phyloP scores from a whole-genome alignment of 2,797 vertebrate genomes.

The Arnoldichthys spilopterus region DNA sequence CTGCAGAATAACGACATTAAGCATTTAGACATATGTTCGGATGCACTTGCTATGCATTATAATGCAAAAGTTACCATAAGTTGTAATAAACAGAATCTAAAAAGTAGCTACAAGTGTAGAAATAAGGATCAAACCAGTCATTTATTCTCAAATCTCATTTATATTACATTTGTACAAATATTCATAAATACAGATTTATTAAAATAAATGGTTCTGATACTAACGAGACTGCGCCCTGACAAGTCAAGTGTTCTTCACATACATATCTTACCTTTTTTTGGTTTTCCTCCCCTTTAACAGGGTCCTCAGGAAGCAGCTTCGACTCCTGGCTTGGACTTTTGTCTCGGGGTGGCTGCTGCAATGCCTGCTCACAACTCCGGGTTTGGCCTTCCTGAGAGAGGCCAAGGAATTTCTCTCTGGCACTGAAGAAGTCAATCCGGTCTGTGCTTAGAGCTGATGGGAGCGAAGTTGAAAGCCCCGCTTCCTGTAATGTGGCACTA shows the following conservation, averaged over 20 bases:
- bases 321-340: conserved; percentile 52
- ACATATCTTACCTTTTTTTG: conserved; percentile 49
- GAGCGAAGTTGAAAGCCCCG: conserved; percentile 22
- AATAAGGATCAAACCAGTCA: background rate
- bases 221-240: background rate
- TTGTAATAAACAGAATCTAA: no score
- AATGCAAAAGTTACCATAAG: no score
- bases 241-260: background rate
- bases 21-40: conserved; percentile 13
- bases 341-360: conserved; percentile 48
- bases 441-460: conserved; percentile 78
- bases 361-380: conserved; percentile 44
- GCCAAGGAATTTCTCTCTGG: conserved; percentile 93
- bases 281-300: conserved; percentile 51
- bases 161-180: no score
- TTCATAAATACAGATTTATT: background rate
- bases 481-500: conserved; percentile 69
- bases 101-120: background rate
- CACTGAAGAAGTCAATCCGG: conserved; percentile 94
- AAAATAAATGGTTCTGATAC: background rate
- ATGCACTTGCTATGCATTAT: background rate
- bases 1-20: conserved; percentile 56
- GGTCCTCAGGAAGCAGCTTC: conserved; percentile 48
- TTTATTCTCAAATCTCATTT: background rate
- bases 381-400: conserved; percentile 84